Base-by-base conservation (phyloP, 2,113 vertebrate species). In the Sebastes schlegelii region DNA sequence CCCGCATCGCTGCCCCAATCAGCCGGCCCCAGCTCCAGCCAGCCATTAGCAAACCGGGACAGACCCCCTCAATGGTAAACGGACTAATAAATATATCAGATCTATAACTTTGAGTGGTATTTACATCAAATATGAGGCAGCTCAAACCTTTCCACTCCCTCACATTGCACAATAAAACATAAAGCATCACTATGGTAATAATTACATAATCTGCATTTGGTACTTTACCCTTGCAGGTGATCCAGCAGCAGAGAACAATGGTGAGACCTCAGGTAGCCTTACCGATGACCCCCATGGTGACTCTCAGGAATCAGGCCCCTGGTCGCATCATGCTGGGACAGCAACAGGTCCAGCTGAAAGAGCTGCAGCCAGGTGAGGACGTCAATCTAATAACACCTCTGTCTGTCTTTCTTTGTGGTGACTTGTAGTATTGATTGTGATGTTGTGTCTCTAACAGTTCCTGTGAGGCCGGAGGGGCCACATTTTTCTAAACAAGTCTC, bases 231-330 rank as follows among this genome's bases (percentile, higher is more conserved):
- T 54, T 55, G 43, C 43, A 95, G 94, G 88, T 98, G 87, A 96
- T 98, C 62, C 97, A 97, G 88, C 98, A 98, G 95, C 96, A 96
- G 64, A 97, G 97, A 86, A 79, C 97, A 0, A 92, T 98, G 85
- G 92, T 98, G 93, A 97, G 98, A 93, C 96, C 97, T 48, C 98
- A 97, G 95, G 97, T 98, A 86, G 96, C 96, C 0, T 81, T 97
- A 94, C 96, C 97, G 12, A 94, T 96, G 62, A 96, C 97, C 2
- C 96, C 98, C 5, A 96, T 98, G 97, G 97, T 98, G 65, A 95
- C 97, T 0, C 88, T 98, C 92, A 94, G 97, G 92, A 93, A 91
- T 90, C 98, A 95, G 77, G 96, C 96, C 5, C 97, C 97, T 64
- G 96, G 92, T 83, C 96, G 96, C 89, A 97, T 98, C 48, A 94